Percentiles rank a stretch among this genome's conserved stretches.
phyloP scores from a whole-genome alignment of 2,113 vertebrate genomes.

The Acinonyx jubatus region DNA sequence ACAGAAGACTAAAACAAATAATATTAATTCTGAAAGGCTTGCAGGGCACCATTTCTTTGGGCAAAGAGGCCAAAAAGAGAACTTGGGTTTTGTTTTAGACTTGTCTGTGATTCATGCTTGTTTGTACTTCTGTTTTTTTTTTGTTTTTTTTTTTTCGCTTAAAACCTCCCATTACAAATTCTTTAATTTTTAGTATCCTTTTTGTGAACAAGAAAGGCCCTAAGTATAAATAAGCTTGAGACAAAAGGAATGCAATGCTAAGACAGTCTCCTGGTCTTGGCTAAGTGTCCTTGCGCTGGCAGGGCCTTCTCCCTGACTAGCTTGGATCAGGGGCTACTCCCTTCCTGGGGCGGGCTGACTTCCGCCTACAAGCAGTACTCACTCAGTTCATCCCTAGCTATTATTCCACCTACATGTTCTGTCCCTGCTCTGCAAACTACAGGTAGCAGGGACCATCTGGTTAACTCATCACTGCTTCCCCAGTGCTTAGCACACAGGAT shows the following conservation, averaged over 20 bases:
- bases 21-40: not conserved
- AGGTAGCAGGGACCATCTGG: not conserved
- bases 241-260: not conserved
- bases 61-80: not conserved
- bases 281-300: not conserved
- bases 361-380: not conserved
- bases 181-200: not conserved
- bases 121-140: not conserved
- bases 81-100: not conserved
- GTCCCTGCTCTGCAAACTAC: not conserved
- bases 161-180: not conserved
- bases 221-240: not conserved
- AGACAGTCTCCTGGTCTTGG: not conserved
- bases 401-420: not conserved
- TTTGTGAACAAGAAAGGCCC: not conserved
- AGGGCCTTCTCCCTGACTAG: not conserved
- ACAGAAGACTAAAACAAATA: not conserved
- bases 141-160: too few relatives aligned
- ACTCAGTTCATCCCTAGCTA: not conserved
- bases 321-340: accelerated
- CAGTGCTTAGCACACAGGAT: not conserved
- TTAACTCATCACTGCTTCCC: not conserved
- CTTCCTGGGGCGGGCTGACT: not conserved
- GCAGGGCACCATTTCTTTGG: not conserved
- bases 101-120: not conserved